Conservation (phyloP, 92 coral and sea anemone species). For the Virgularia gustaviana region DNA sequence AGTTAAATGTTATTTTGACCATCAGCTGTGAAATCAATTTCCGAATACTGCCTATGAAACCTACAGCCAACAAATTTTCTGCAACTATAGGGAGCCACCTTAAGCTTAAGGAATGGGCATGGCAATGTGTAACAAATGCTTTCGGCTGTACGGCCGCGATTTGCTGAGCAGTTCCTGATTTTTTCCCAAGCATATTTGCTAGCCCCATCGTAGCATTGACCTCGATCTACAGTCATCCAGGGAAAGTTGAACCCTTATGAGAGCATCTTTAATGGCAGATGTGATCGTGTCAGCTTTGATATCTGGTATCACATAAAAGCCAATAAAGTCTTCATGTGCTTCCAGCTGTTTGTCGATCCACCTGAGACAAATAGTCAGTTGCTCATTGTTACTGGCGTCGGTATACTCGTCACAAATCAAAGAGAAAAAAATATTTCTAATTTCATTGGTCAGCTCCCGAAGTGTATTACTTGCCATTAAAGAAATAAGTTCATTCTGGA, state of each 20-base stretch:
- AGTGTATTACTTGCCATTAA: slow-evolving; percentile 38
- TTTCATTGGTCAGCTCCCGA: slow-evolving; percentile 30
- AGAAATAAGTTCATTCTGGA: slow-evolving; percentile 38
- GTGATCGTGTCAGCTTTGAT: slow-evolving; percentile 10
- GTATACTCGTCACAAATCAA: slow-evolving; percentile 46
- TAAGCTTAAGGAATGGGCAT: slow-evolving; percentile 21
- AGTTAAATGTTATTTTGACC: too few species aligned
- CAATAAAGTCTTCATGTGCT: slow-evolving; percentile 49
- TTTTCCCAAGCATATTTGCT: slow-evolving; percentile 51
- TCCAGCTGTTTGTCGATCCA: slow-evolving; percentile 41
- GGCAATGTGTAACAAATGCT: slow-evolving; percentile 40
- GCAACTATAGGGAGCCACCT: too few species aligned
- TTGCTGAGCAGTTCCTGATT: slow-evolving; percentile 28
- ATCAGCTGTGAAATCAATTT: too few species aligned
- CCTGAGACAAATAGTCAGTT: slow-evolving; percentile 44
- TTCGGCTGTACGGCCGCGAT: slow-evolving; percentile 40
- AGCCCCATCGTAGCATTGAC: slow-evolving; percentile 61
- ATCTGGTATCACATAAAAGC: slow-evolving; percentile 45
- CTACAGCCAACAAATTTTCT: too few species aligned
- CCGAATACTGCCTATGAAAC: too few species aligned
- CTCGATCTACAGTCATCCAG: slow-evolving; percentile 24
- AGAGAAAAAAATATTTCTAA: slow-evolving; percentile 35
- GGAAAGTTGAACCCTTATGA: slow-evolving; percentile 12
- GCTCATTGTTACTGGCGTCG: slow-evolving; percentile 56
- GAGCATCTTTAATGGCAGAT: slow-evolving; percentile 21